Base-by-base conservation (phyloP, 2,888 invertebrate genomes). In the Hydraecia micacea region DNA sequence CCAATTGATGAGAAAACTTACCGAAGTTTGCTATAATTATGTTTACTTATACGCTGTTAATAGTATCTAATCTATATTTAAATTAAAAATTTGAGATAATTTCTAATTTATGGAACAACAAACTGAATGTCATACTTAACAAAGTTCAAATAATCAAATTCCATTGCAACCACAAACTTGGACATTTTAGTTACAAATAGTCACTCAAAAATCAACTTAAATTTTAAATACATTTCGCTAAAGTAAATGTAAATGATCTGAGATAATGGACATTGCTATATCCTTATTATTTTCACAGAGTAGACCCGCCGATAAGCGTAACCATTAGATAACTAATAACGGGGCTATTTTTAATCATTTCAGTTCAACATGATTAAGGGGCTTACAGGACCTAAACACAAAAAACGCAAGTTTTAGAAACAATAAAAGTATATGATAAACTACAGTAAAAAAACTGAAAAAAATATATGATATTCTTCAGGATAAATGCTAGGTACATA, bases 341-440 rank as follows among this genome's bases (percentile, higher is more conserved):
- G 42, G 0, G 7, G 7, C 28, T 11, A 62, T 67, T 74, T 58
- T 49, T 74, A 49, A 55, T 8, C 49, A 42, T 18, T 65, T n/a
- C 71, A 25, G 36, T 77, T 82, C 32, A 52, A 39, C 39, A 49
- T 73, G 32, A 76, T 75, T 79, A n/a, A n/a, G n/a, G n/a, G n/a
- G n/a, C n/a, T n/a, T n/a, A n/a, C n/a, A n/a, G n/a, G n/a, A n/a
- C n/a, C n/a, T n/a, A n/a, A n/a, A n/a, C n/a, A n/a, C n/a, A n/a
- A n/a, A n/a, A n/a, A n/a, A n/a, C n/a, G n/a, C n/a, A n/a, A n/a
- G n/a, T n/a, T n/a, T n/a, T n/a, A n/a, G n/a, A n/a, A n/a, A n/a
- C n/a, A n/a, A n/a, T n/a, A n/a, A n/a, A n/a, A n/a, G n/a, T n/a
- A n/a, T n/a, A n/a, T n/a, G n/a, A n/a, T n/a, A n/a, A n/a, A n/a